Evolutionary conservation across 1,140 invertebrate genomes (phyloP).

Genomic region (Drosophila dunni): DNA sequence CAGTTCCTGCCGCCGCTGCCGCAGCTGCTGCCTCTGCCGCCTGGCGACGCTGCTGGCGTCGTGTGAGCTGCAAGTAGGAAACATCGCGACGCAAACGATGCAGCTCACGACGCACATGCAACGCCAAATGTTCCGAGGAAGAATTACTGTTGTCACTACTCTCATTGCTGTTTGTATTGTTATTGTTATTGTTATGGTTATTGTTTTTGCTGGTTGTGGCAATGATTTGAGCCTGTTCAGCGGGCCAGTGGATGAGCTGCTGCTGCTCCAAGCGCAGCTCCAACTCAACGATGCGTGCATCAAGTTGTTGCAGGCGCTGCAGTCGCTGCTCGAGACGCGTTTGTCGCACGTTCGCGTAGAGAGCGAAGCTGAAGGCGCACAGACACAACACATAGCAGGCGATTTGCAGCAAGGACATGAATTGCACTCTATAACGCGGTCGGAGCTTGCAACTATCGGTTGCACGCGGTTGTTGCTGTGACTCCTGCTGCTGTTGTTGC

Average conservation of each 20-base stretch:
- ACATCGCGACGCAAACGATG: constrained; percentile 82
- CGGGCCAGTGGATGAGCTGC: constrained; percentile 68
- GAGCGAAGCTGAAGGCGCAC: constrained; percentile 76
- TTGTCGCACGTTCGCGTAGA: constrained; percentile 78
- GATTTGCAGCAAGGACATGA: constrained; percentile 74
- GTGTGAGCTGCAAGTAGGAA: constrained; percentile 75
- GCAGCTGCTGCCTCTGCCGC: constrained; percentile 59
- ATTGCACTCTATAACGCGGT: constrained; percentile 54
- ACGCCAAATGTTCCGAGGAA: constrained; percentile 26
- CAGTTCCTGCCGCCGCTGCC: constrained; percentile 34
- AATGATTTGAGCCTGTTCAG: constrained; percentile 52
- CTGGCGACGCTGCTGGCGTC: constrained; percentile 80
- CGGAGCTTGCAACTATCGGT: constrained; percentile 52
- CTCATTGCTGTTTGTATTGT: too few species aligned
- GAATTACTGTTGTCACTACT: constrained; percentile 23
- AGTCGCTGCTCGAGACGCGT: constrained; percentile 74
- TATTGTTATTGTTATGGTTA: too few species aligned
- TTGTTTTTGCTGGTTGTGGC: constrained; percentile 34
- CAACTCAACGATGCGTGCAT: constrained; percentile 77
- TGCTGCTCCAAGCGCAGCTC: constrained; percentile 74
- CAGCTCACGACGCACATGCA: constrained; percentile 75
- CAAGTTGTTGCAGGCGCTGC: constrained; percentile 73
- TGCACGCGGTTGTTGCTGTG: constrained; percentile 25
- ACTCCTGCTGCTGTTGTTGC: constrained; percentile 34
- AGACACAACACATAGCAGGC: constrained; percentile 80